Evolutionary conservation across 2,888 invertebrate species (phyloP).

Genomic region (Salpingus planirostris): DNA sequence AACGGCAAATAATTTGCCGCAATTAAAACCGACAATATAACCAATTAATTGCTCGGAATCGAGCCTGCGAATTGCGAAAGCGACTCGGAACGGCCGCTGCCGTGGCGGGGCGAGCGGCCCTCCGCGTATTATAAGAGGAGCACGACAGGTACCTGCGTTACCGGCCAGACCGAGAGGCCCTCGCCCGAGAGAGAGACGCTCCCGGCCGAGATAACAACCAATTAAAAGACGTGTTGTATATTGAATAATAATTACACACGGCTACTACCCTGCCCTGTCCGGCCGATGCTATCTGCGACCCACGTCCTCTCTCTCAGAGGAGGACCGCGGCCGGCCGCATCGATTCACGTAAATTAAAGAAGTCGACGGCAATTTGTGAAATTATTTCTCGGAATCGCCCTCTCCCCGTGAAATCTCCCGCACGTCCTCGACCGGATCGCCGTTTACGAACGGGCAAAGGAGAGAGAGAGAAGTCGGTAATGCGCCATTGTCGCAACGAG

Average conservation of each 20-base stretch:
- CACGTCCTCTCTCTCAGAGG: constrained; percentile 3
- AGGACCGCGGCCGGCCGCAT: constrained; percentile 2
- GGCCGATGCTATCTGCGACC: constrained; percentile 12
- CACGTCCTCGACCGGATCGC: constrained; percentile 10
- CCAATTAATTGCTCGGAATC: too few species aligned
- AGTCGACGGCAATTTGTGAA: constrained; percentile 42
- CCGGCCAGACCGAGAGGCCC: too few species aligned
- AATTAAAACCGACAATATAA: too few species aligned
- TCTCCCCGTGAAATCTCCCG: not conserved
- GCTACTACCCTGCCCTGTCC: constrained; percentile 31
- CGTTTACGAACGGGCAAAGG: too few species aligned
- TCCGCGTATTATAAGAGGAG: too few species aligned
- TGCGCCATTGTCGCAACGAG: not conserved
- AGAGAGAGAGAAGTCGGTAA: too few species aligned
- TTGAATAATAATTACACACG: constrained; percentile 43
- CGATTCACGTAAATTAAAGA: constrained; percentile 32
- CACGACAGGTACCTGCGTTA: too few species aligned
- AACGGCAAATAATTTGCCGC: too few species aligned
- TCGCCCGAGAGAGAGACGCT: too few species aligned
- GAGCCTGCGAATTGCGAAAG: too few species aligned
- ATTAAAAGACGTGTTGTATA: constrained; percentile 44
- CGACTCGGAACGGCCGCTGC: too few species aligned
- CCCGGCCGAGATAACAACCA: constrained; percentile 41
- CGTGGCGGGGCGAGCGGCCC: too few species aligned
- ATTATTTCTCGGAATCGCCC: constrained; percentile 40